These are phyloP conservation scores for Caenorhabditis angaria DNA, from an alignment of 2,888 invertebrate species.

Conservation along the genomic window DNA sequence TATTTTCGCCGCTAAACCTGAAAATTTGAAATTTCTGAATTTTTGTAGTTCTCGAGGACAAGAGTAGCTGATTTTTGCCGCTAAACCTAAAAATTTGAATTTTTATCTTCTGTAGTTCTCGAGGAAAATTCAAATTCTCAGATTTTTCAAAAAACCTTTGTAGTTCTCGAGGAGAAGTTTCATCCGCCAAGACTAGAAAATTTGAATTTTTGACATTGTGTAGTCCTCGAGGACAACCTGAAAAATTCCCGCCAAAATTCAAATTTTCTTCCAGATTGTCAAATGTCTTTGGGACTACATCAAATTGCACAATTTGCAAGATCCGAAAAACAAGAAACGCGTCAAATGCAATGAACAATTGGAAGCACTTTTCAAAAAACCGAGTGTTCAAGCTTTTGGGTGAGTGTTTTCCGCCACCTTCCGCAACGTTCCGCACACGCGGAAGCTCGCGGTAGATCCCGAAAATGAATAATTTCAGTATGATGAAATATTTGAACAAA, in stretches of 20 bases:
- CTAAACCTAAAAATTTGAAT: too few relatives aligned
- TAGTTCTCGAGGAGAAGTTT: not conserved
- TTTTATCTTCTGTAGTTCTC: too few relatives aligned
- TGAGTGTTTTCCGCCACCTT: slow-evolving; percentile 1
- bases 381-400: slow-evolving; percentile 43
- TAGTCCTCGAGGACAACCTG: too few relatives aligned
- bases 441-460: not conserved
- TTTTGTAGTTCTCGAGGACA: too few relatives aligned
- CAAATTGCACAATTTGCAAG: slow-evolving; percentile 55
- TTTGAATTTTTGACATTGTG: not conserved
- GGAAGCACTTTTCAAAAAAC: slow-evolving; percentile 41
- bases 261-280: slow-evolving; percentile 58
- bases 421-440: too few relatives aligned
- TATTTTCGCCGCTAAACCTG: too few relatives aligned
- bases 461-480: slow-evolving; percentile 41
- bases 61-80: too few relatives aligned
- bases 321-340: slow-evolving; percentile 59
- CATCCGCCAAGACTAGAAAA: not conserved
- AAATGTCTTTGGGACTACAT: slow-evolving; percentile 65
- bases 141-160: not conserved
- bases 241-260: too few relatives aligned
- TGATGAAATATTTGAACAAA: slow-evolving; percentile 53
- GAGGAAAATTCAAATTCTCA: too few relatives aligned
- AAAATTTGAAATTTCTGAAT: too few relatives aligned
- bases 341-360: slow-evolving; percentile 32